Base-by-base conservation (phyloP, 2,888 invertebrate species). In the Acrocyrtus sp. region DNA sequence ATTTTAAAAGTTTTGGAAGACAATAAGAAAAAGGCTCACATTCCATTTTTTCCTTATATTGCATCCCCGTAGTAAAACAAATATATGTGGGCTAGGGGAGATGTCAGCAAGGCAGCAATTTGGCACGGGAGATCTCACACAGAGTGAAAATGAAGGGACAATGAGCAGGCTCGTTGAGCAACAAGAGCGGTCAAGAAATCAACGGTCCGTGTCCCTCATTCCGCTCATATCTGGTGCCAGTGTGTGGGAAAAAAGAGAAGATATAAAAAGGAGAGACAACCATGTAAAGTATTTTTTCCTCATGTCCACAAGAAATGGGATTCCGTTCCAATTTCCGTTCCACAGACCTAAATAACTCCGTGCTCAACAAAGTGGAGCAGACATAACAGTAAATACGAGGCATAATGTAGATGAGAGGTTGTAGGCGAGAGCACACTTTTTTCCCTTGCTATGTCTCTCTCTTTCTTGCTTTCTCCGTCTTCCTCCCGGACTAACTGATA, bases 111-210 rank as follows among this genome's bases (percentile, higher is more conserved):
- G n/a, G n/a, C 12, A 8, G 12, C 34, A 34, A 8, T 34, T 34
- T 34, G 34, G 34, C 34, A 34, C 6, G 34, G 12, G 34, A 12
- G n/a, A n/a, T n/a, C n/a, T n/a, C 34, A 8, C 34, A 8, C 12
- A 12, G 34, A 34, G 34, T 34, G 34, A 34, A 34, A 34, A 34
- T 34, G 34, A 34, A 34, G 34, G 34, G 12, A 34, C 34, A 34
- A 34, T 34, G 12, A 34, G 12, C 5, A 34, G 34, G 34, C 34
- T 34, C 34, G 34, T 34, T 34, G 34, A 34, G 34, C 34, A 34
- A 12, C 12, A 5, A 34, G 34, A 12, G 48, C 50, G 51, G 62
- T 62, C 62, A 62, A 62, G 62, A 62, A 62, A 62, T 62, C 51
- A 62, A 62, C 62, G 43, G 41, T 41, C 51, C 62, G 41, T 62